A percentile compares a stretch with the other conserved stretches of the same genome.
Conservation (phyloP, 2,888 invertebrate genomes). For the Micoletzkya japonica region DNA sequence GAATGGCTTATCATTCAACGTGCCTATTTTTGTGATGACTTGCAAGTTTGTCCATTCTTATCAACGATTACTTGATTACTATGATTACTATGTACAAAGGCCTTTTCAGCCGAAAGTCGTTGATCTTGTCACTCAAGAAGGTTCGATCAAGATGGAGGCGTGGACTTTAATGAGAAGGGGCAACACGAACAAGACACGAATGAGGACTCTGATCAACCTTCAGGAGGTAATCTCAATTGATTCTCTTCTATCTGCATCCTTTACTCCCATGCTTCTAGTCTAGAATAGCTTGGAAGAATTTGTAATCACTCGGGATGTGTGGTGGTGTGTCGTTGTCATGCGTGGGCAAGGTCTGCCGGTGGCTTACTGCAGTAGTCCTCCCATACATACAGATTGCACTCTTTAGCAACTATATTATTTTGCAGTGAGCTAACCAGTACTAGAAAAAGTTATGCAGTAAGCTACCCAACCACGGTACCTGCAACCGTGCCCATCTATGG, state of each 20-base stretch:
- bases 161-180: conserved; percentile 25
- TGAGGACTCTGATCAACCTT: conserved; percentile 16
- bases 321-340: not conserved
- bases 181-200: conserved; percentile 24
- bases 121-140: conserved; percentile 23
- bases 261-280: not conserved
- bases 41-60: too few species aligned
- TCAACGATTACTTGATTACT: too few species aligned
- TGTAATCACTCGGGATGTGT: not conserved
- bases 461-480: too few species aligned
- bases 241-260: not conserved
- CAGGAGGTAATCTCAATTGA: conserved; percentile 16
- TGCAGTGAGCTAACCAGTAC: too few species aligned
- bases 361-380: too few species aligned
- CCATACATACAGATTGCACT: too few species aligned
- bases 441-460: too few species aligned
- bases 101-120: conserved; percentile 1
- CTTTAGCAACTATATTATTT: too few species aligned
- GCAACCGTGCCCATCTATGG: too few species aligned
- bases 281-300: not conserved
- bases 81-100: too few species aligned
- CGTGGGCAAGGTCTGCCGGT: conserved; percentile 13
- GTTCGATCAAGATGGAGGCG: conserved; percentile 26
- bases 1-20: too few species aligned
- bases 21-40: too few species aligned